phyloP scores from a whole-genome alignment of 2,888 invertebrate species.

The Xylota segnis region DNA sequence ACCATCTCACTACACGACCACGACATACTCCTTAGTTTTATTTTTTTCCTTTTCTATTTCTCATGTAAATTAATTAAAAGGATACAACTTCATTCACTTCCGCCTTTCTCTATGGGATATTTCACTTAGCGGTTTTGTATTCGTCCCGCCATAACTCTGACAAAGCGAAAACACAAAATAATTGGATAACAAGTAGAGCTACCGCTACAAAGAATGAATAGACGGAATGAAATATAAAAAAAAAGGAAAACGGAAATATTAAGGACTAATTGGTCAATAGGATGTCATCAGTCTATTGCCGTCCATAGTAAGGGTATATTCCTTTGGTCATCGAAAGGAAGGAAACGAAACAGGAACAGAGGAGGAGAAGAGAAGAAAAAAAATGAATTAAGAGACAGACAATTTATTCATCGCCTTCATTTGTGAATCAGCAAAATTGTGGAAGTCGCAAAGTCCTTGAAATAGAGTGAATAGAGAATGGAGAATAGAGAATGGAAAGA shows the following conservation, averaged over 20 bases:
- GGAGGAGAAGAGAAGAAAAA: slow-evolving; percentile 1
- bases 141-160: slow-evolving; percentile 18
- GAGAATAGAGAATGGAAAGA: neutral
- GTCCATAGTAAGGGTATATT: slow-evolving; percentile 14
- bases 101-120: slow-evolving; percentile 18
- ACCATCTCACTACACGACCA: neutral
- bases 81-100: slow-evolving; percentile 43
- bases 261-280: slow-evolving; percentile 74
- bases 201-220: slow-evolving; percentile 32
- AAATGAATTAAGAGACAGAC: slow-evolving; percentile 54
- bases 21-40: neutral
- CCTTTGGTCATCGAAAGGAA: slow-evolving; percentile 27
- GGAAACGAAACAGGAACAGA: slow-evolving; percentile 10
- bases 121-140: slow-evolving; percentile 30
- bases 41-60: neutral
- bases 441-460: slow-evolving; percentile 53
- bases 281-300: slow-evolving; percentile 50
- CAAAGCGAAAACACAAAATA: slow-evolving; percentile 56
- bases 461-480: neutral
- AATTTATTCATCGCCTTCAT: slow-evolving; percentile 68
- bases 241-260: slow-evolving; percentile 63
- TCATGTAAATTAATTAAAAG: slow-evolving; percentile 67
- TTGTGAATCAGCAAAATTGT: slow-evolving; percentile 46
- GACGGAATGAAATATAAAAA: slow-evolving; percentile 9
- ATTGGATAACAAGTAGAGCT: slow-evolving; percentile 59